Conservation (phyloP, 2,797 vertebrate genomes). For the Protosalanx chinensis region DNA sequence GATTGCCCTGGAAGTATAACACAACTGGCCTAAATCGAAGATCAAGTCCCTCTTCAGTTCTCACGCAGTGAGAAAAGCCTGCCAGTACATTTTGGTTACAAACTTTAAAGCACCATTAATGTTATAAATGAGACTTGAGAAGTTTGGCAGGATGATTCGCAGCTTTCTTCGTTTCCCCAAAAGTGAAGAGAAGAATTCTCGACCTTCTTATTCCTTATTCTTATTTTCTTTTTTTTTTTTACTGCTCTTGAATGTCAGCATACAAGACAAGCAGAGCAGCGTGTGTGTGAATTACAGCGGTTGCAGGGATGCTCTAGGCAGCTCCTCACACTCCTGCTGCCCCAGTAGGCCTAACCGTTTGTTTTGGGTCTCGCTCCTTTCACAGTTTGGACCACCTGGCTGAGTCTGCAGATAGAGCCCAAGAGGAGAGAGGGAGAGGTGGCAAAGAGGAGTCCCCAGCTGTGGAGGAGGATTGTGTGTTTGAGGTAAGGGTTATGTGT, state of each 20-base stretch:
- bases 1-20: background rate
- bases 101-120: too few species aligned
- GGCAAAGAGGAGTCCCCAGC: slow-evolving; percentile 42
- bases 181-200: too few species aligned
- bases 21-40: background rate
- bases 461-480: slow-evolving; percentile 52
- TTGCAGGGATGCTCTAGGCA: background rate
- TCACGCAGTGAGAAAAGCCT: background rate
- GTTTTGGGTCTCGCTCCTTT: slow-evolving; percentile 27
- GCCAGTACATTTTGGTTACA: too few species aligned
- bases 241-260: too few species aligned
- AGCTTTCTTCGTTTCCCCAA: too few species aligned
- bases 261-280: too few species aligned
- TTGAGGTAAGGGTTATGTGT: slow-evolving; percentile 64
- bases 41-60: slow-evolving; percentile 8
- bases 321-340: slow-evolving; percentile 10
- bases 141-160: too few species aligned
- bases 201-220: too few species aligned
- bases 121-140: too few species aligned
- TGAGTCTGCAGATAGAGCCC: slow-evolving; percentile 52
- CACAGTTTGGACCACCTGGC: slow-evolving; percentile 61
- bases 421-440: slow-evolving; percentile 46
- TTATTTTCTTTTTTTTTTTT: too few species aligned
- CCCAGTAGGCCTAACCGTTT: slow-evolving; percentile 23
- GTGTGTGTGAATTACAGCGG: background rate